Base-by-base conservation (phyloP, 2,113 vertebrate species). In the Austrofundulus limnaeus region DNA sequence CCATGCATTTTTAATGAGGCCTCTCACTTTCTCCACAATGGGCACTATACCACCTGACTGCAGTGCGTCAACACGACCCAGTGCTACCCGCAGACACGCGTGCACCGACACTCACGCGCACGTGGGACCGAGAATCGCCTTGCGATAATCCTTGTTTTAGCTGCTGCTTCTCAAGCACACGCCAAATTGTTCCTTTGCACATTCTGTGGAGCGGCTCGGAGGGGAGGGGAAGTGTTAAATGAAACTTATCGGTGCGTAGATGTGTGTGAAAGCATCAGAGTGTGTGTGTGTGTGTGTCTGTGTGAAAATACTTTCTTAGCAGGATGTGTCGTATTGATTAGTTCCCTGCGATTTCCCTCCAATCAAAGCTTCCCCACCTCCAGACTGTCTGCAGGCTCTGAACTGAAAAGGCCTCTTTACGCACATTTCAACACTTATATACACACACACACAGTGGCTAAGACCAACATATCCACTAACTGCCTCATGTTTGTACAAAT, bases 241-340 rank as follows among this genome's bases (percentile, higher is more conserved):
- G 47, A 52, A 70, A 63, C 64, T 67, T 70, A 77, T 50, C 2
- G 9, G 61, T 31, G 51, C 52, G 64, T 66, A 49, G 56, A 68
- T 17, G 62, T 64, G 75, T 71, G 62, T 28, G 48, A 38, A 57
- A 52, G 48, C 65, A 42, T 51, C 48, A 10, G 24, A 34, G 51
- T 63, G 54, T 73, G 68, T 31, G 42, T 25, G 60, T 39, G 70
- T 65, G 72, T 49, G 70, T 42, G 68, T 69, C 69, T 46, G 70
- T 19, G 41, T 61, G 73, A 82, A 72, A 75, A 71, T 61, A 74
- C 59, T 66, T 76, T 83, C 81, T 77, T 78, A 72, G 72, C 73
- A 80, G 86, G 88, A 91, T 87, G 87, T 90, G 88, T 89, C 41
- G 71, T 91, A 91, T 91, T 87, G 90, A 91, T 91, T 86, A 73